Percentiles rank a stretch among this genome's conserved stretches.
Conservation (phyloP, 2,888 invertebrate genomes). For the Hirudinaria manillensis region DNA sequence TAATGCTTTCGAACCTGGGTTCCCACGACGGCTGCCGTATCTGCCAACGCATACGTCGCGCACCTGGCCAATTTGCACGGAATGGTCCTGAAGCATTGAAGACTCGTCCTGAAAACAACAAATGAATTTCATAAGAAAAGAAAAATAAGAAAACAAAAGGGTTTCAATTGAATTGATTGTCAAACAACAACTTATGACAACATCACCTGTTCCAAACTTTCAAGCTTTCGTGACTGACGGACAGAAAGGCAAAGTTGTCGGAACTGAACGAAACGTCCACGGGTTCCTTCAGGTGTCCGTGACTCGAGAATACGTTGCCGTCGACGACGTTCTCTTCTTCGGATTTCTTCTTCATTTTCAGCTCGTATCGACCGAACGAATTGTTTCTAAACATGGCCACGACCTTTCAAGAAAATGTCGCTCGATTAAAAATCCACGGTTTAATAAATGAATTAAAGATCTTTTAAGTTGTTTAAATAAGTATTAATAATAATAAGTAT, state of each 20-base stretch:
- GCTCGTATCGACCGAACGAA: background rate
- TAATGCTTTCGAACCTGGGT: constrained; percentile 60
- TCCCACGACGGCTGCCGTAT: constrained; percentile 81
- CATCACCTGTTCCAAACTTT: constrained; percentile 85
- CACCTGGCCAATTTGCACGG: constrained; percentile 66
- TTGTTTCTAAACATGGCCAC: constrained; percentile 24
- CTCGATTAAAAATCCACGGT: background rate
- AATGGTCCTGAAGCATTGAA: constrained; percentile 69
- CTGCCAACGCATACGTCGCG: constrained; percentile 77
- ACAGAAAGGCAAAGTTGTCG: constrained; percentile 78
- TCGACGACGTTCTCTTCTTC: background rate
- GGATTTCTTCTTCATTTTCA: background rate
- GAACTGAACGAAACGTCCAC: constrained; percentile 67
- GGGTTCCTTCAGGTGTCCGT: constrained; percentile 25
- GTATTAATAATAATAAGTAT: too few relatives aligned
- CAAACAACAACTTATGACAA: background rate
- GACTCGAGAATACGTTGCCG: background rate
- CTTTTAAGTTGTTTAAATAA: background rate
- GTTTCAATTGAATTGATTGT: background rate
- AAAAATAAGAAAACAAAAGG: constrained; percentile 15
- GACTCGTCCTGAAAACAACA: constrained; percentile 47
- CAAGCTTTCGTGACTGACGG: constrained; percentile 77
- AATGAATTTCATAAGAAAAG: background rate
- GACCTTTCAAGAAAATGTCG: background rate
- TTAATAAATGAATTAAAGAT: background rate